phyloP scores from a whole-genome alignment of 2,113 vertebrate genomes.

The Pandion haliaetus region DNA sequence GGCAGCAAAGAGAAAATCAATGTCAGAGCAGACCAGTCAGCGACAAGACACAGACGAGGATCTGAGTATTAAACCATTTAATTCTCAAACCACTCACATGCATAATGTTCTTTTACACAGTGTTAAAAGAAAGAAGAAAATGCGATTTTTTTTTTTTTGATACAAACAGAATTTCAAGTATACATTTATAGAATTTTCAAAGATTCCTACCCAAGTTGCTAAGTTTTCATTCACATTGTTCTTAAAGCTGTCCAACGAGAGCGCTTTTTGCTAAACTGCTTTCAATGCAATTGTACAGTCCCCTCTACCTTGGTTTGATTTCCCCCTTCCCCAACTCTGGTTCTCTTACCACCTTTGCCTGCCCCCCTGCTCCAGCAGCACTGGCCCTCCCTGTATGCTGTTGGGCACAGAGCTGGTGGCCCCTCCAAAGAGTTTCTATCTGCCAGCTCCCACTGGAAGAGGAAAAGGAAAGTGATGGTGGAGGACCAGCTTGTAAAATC shows the following conservation, averaged over 20 bases:
- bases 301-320: conserved; percentile 40
- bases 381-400: neutral
- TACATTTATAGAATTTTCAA: conserved; percentile 79
- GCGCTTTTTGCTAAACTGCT: conserved; percentile 70
- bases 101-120: conserved; percentile 85
- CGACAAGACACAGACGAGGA: neutral
- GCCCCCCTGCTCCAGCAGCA: neutral
- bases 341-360: neutral
- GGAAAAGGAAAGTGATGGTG: neutral
- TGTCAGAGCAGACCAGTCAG: fast-evolving
- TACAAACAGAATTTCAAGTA: conserved; percentile 84
- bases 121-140: conserved; percentile 83
- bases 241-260: conserved; percentile 81
- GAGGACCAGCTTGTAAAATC: conserved; percentile 19
- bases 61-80: conserved; percentile 82
- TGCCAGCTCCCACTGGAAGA: neutral
- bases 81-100: conserved; percentile 85
- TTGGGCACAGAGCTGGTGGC: neutral
- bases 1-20: neutral
- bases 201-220: conserved; percentile 79
- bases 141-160: conserved; percentile 58
- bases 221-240: conserved; percentile 83
- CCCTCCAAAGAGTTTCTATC: neutral
- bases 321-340: conserved; percentile 8
- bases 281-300: conserved; percentile 71